Evolutionary conservation across 2,888 invertebrate genomes (phyloP).

Genomic region (Acanthosoma haemorrhoidale): DNA sequence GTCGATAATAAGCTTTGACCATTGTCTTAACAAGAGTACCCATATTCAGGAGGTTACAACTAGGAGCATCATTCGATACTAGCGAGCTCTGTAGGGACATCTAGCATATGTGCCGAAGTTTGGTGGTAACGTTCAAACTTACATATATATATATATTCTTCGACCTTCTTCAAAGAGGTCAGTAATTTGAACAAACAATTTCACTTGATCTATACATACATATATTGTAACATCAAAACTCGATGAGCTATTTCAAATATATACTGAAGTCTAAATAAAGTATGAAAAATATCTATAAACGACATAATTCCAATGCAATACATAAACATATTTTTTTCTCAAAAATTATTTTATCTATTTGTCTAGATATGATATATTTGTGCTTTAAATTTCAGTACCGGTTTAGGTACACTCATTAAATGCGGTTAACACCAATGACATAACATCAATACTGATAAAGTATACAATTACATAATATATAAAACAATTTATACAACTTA

Average conservation of each 20-base stretch:
- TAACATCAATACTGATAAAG: conserved; percentile 10
- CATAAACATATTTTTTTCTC: conserved; percentile 10
- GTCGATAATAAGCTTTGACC: too few species aligned
- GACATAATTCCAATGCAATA: conserved; percentile 3
- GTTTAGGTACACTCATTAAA: conserved; percentile 20
- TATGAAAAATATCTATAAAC: neutral
- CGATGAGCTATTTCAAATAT: conserved; percentile 26
- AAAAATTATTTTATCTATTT: conserved; percentile 21
- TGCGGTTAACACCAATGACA: conserved; percentile 18
- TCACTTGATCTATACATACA: conserved; percentile 15
- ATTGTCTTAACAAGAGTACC: too few species aligned
- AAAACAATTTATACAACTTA: neutral
- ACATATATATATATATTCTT: conserved; percentile 9
- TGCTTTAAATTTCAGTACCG: conserved; percentile 20
- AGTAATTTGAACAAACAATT: conserved; percentile 22
- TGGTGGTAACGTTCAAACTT: too few species aligned
- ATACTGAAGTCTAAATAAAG: neutral
- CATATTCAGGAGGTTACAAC: too few species aligned
- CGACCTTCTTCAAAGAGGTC: neutral
- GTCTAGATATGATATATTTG: conserved; percentile 28
- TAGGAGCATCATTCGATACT: too few species aligned
- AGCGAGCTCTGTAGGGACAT: too few species aligned
- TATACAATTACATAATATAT: too few species aligned
- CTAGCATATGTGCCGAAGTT: too few species aligned
- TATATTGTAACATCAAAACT: conserved; percentile 11